phyloP scores from a whole-genome alignment of 2,888 invertebrate genomes.

The Ceraclea dissimilis region DNA sequence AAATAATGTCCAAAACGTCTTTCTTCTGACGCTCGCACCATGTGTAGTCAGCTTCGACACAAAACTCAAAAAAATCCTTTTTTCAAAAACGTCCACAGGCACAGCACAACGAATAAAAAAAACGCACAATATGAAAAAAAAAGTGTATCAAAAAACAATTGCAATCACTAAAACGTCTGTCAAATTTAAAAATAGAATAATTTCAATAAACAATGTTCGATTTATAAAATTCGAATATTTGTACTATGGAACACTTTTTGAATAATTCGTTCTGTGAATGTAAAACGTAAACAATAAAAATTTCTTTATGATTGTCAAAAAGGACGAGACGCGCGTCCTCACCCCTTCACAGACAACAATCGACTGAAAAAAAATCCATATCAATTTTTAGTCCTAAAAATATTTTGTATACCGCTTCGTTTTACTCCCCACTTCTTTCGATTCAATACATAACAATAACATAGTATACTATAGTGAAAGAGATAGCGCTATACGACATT shows the following conservation, averaged over 20 bases:
- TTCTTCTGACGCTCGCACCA: too few species aligned
- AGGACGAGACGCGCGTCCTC: conserved; percentile 13
- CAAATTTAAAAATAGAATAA: neutral
- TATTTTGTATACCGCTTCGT: conserved; percentile 16
- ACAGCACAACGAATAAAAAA: too few species aligned
- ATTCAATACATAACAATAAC: too few species aligned
- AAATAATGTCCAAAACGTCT: too few species aligned
- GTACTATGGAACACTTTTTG: too few species aligned
- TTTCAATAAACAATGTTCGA: neutral
- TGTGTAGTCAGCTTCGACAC: too few species aligned
- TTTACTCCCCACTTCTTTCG: neutral
- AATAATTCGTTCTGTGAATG: neutral
- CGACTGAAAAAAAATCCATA: conserved; percentile 49
- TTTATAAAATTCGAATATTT: neutral
- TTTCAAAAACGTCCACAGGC: too few species aligned
- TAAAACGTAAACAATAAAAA: neutral
- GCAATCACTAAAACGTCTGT: too few species aligned
- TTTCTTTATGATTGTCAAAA: conserved; percentile 3
- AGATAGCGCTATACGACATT: neutral
- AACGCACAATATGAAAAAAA: too few species aligned
- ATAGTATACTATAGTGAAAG: neutral
- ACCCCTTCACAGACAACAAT: conserved; percentile 36
- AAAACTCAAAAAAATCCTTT: too few species aligned
- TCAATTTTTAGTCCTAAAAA: conserved; percentile 41
- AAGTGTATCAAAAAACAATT: too few species aligned